Conservation (phyloP, 2,113 vertebrate genomes). For the Numida meleagris region DNA sequence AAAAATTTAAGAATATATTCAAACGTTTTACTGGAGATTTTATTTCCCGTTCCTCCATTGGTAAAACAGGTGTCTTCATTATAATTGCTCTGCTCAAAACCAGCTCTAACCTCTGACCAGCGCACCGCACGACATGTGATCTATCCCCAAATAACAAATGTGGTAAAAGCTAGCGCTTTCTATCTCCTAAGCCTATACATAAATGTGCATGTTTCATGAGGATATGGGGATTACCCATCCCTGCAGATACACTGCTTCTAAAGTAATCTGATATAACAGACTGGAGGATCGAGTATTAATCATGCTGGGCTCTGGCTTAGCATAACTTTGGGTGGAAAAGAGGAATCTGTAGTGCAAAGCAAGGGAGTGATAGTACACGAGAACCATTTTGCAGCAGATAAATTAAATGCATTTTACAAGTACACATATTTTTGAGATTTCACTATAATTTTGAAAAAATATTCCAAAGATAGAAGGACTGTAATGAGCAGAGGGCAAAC, state of each 20-base stretch:
- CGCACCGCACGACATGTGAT: not conserved
- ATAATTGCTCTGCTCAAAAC: not conserved
- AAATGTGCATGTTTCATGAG: not conserved
- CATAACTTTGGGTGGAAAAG: constrained; percentile 8
- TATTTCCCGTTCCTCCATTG: not conserved
- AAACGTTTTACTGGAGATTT: not conserved
- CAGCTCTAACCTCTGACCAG: not conserved
- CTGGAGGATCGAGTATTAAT: not conserved
- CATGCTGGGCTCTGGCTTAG: not conserved
- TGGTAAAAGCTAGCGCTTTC: not conserved
- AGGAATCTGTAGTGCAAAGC: not conserved
- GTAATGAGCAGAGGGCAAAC: not conserved
- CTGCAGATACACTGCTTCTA: not conserved
- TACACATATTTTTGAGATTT: not conserved
- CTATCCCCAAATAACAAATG: not conserved
- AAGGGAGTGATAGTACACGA: not conserved
- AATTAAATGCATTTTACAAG: not conserved
- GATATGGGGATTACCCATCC: constrained; percentile 49
- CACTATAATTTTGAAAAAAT: not conserved
- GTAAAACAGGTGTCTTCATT: not conserved
- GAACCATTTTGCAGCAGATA: not conserved
- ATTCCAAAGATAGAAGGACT: not conserved
- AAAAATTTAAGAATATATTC: not conserved
- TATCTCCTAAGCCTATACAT: constrained; percentile 23
- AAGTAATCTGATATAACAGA: constrained; percentile 14